Conservation (phyloP, 1,140 invertebrate genomes). For the Akabosia matsudoensis region DNA sequence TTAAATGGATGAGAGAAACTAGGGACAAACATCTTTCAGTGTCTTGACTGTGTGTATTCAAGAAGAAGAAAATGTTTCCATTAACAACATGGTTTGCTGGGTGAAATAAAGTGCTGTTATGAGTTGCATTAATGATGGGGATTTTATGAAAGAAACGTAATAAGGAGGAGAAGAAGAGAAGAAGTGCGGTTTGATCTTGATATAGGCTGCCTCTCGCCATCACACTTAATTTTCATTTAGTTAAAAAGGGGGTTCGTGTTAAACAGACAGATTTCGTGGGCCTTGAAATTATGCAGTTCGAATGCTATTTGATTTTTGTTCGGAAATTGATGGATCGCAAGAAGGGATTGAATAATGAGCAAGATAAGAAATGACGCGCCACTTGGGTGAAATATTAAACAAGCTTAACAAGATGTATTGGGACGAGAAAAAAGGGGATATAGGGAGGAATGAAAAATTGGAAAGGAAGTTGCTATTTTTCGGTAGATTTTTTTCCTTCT, state of each 20-base stretch:
- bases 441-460: conserved; percentile 9
- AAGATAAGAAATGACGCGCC: conserved; percentile 13
- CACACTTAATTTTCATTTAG: conserved; percentile 9
- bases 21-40: too few relatives aligned
- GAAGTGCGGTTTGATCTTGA: neutral
- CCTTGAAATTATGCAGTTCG: neutral
- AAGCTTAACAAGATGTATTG: neutral
- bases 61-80: neutral
- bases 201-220: neutral
- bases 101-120: too few relatives aligned
- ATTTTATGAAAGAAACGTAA: too few relatives aligned
- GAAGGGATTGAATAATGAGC: conserved; percentile 15
- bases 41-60: neutral
- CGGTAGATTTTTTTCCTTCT: neutral
- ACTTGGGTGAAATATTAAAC: conserved; percentile 13
- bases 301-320: neutral
- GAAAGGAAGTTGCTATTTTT: neutral
- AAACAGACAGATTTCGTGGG: neutral
- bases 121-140: too few relatives aligned
- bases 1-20: neutral
- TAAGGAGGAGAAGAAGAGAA: neutral
- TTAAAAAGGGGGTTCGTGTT: neutral
- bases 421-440: neutral
- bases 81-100: neutral
- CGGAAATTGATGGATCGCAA: conserved; percentile 15